Evolutionary conservation across 2,113 vertebrate species (phyloP), one percentile per base, ranked within the genome.

Genomic region (Brienomyrus brachyistius): DNA sequence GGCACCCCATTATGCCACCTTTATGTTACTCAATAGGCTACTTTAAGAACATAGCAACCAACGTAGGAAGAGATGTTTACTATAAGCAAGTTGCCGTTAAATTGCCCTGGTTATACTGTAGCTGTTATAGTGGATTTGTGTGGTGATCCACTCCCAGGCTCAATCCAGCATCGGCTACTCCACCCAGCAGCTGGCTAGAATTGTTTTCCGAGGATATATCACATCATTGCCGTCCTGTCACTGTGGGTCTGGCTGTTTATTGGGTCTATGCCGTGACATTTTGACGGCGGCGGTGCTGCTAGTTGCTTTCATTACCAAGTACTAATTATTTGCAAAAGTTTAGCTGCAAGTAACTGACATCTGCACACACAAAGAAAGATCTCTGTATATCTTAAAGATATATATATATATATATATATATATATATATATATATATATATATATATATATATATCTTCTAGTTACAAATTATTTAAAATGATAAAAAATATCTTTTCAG

Each of bases 111-210:
- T 35, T 87, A 56, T 56, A 40, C 40, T 40, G 40, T 40, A 59
- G 83, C 77, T 52, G 83, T 90, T 84, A 70, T 54, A 89, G 56
- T 90, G 9, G 48, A 82, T 91, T 89, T 82, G 45, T 89, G 66
- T 85, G 86, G 7, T 35, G 9, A 45, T 86, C 5, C 52, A 88
- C 56, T 89, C 85, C 45, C 87, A 87, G 52, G 43, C 45, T 82
- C 91, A 2, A 9, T 91, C 52, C 80, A 80, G 19, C 83, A 54
- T 10, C 56, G 27, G 21, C 85, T 48, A n/a, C 91, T 92, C 92
- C 92, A 94, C 93, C 92, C 92, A 95, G 92, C 95, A 95, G 94
- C 94, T 95, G 95, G 91, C 89, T 80, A 43, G 21, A 90, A 80
- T 31, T 90, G 35, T 88, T 77, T 89, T 93, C 92, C 92, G 93